These are phyloP conservation scores for Chrysolina haemoptera DNA, from an alignment of 2,888 invertebrate species.

Conservation along the genomic window DNA sequence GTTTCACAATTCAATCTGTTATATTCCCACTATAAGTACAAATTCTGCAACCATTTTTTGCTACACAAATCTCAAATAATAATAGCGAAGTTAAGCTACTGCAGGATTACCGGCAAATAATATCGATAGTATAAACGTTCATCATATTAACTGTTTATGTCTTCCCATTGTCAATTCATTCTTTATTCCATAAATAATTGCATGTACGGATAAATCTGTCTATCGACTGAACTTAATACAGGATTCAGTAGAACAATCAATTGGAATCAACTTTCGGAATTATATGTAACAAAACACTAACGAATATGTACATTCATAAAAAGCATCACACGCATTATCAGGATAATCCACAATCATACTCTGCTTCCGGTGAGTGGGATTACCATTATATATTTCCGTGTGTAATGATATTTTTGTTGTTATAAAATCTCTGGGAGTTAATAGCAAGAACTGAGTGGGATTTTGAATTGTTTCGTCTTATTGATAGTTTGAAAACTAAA, in stretches of 20 bases:
- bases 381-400: conserved; percentile 61
- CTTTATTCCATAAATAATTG: no score
- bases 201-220: no score
- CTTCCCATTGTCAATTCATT: no score
- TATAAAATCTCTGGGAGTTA: conserved; percentile 40
- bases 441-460: background rate
- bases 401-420: conserved; percentile 42
- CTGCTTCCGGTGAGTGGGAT: conserved; percentile 59
- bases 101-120: no score
- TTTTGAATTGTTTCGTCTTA: background rate
- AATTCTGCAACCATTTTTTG: no score
- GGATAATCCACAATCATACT: conserved; percentile 62
- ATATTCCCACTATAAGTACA: no score
- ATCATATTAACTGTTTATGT: no score
- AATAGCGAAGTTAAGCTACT: no score
- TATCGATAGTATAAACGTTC: no score
- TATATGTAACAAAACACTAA: background rate
- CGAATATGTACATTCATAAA: background rate
- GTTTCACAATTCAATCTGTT: no score
- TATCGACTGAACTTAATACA: no score
- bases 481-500: background rate
- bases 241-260: background rate
- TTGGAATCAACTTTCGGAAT: background rate
- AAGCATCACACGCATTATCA: conserved; percentile 52
- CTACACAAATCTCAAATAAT: no score